Evolutionary conservation across 2,113 vertebrate genomes (phyloP).

Genomic region (Furnarius figulus): DNA sequence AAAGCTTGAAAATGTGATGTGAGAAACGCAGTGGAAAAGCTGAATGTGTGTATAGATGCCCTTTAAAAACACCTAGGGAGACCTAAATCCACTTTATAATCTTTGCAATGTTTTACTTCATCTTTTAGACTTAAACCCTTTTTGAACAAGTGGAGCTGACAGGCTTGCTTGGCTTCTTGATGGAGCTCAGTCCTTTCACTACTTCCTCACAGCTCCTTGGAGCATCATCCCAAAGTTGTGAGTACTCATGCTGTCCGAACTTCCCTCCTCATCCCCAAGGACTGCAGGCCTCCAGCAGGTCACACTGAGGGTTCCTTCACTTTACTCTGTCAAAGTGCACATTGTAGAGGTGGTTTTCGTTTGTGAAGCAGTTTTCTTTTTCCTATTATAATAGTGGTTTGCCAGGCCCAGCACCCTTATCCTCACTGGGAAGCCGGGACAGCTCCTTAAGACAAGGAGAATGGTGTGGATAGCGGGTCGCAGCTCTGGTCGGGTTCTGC

Average conservation of each 20-base stretch:
- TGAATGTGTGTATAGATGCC: neutral
- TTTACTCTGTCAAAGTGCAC: neutral
- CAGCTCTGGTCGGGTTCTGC: fast-evolving
- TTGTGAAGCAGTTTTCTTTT: neutral
- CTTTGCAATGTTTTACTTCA: neutral
- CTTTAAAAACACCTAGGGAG: neutral
- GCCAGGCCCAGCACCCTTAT: neutral
- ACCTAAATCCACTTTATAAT: neutral
- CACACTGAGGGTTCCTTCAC: neutral
- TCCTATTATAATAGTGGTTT: fast-evolving
- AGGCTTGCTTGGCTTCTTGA: neutral
- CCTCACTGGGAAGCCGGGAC: fast-evolving
- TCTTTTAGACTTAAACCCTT: neutral
- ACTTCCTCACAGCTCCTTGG: neutral
- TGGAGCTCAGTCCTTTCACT: neutral
- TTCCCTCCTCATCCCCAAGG: too few relatives aligned
- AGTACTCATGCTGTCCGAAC: too few relatives aligned
- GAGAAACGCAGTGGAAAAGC: neutral
- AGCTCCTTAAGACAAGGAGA: too few relatives aligned
- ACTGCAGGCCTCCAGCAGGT: neutral
- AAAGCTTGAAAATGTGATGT: neutral
- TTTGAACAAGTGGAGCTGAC: neutral
- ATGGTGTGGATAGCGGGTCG: fast-evolving
- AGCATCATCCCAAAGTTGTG: neutral
- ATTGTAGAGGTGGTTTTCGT: too few relatives aligned